These are phyloP conservation scores for Apeltes quadracus DNA, from an alignment of 2,113 vertebrate genomes.

Conservation along the genomic window DNA sequence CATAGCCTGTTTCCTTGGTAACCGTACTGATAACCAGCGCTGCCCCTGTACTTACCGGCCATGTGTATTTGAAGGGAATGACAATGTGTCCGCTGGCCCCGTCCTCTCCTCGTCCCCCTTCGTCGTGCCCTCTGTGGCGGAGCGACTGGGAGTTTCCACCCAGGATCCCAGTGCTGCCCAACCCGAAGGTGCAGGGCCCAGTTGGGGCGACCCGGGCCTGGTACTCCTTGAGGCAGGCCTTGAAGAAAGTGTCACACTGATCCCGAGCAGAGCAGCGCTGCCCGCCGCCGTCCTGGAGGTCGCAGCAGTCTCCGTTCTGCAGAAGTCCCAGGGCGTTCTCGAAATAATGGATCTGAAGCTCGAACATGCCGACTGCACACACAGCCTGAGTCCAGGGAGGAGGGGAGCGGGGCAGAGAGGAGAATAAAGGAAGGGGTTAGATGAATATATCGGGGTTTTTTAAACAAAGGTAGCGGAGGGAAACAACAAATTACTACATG, in stretches of 20 bases:
- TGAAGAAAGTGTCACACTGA: conserved; percentile 83
- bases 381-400: conserved; percentile 63
- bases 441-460: neutral
- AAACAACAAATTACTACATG: neutral
- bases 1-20: conserved; percentile 68
- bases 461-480: neutral
- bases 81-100: conserved; percentile 71
- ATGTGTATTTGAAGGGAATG: conserved; percentile 84
- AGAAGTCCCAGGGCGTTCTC: conserved; percentile 79
- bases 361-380: conserved; percentile 79
- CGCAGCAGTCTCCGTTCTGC: conserved; percentile 81
- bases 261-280: conserved; percentile 72
- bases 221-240: conserved; percentile 86
- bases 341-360: conserved; percentile 82
- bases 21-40: conserved; percentile 58
- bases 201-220: conserved; percentile 77
- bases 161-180: conserved; percentile 75
- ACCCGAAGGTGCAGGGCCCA: conserved; percentile 81
- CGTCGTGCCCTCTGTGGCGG: conserved; percentile 59
- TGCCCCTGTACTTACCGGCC: conserved; percentile 81
- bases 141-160: conserved; percentile 79
- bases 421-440: neutral
- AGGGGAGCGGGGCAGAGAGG: neutral
- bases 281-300: conserved; percentile 64
- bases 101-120: conserved; percentile 62